These are phyloP conservation scores for Ceratothoa steindachneri DNA, from an alignment of 2,888 invertebrate genomes.

Conservation along the genomic window DNA sequence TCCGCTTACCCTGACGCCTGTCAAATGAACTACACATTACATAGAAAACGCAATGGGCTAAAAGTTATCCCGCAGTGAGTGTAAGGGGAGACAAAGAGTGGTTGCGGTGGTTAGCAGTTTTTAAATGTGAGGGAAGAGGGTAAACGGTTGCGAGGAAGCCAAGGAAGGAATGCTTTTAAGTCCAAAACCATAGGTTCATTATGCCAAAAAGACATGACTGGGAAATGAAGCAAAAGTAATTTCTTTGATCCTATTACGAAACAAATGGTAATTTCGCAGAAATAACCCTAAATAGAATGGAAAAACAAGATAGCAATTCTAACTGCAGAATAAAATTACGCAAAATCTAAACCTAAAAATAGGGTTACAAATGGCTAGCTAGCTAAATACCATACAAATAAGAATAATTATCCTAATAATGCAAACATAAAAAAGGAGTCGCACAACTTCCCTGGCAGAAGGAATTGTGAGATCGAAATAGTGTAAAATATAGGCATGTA, in stretches of 20 bases:
- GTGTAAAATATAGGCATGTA: background rate
- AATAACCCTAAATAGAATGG: background rate
- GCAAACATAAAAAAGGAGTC: background rate
- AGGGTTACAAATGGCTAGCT: background rate
- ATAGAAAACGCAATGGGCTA: background rate
- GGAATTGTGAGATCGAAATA: conserved; percentile 5
- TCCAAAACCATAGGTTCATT: conserved; percentile 38
- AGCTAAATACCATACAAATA: background rate
- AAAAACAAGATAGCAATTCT: background rate
- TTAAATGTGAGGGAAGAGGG: too few relatives aligned
- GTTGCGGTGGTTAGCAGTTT: too few relatives aligned
- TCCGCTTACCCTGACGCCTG: background rate
- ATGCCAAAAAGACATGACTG: conserved; percentile 43
- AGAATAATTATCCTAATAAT: background rate
- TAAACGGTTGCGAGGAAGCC: too few relatives aligned
- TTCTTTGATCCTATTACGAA: too few relatives aligned
- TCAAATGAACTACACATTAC: conserved; percentile 10
- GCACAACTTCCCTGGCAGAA: background rate
- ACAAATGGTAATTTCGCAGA: too few relatives aligned
- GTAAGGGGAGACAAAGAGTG: too few relatives aligned
- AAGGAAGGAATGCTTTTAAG: conserved; percentile 1
- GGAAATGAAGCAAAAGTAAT: too few relatives aligned
- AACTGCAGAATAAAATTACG: background rate
- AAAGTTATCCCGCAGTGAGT: background rate
- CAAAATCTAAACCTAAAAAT: background rate